Conservation (phyloP, 2,888 invertebrate genomes). For the Cetonia aurata region DNA sequence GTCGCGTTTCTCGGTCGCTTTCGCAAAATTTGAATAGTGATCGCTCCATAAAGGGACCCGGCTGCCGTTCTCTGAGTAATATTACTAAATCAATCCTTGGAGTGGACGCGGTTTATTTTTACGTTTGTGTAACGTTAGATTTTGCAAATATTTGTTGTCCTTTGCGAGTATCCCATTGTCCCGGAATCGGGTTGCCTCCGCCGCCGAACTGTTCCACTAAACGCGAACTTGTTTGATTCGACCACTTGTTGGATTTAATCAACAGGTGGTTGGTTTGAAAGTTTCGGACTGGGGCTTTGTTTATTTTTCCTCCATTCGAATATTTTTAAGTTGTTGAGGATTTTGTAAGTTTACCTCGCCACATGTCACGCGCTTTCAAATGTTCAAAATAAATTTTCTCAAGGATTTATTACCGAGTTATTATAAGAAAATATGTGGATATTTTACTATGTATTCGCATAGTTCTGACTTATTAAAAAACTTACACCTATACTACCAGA, state of each 20-base stretch:
- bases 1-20: conserved; percentile 44
- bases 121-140: conserved; percentile 41
- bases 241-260: conserved; percentile 60
- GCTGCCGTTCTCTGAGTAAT: conserved; percentile 53
- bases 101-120: conserved; percentile 46
- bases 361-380: too few relatives aligned
- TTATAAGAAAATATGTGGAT: too few relatives aligned
- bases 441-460: too few relatives aligned
- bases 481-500: too few relatives aligned
- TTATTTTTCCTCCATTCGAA: conserved; percentile 10
- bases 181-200: not conserved
- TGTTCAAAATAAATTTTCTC: too few relatives aligned
- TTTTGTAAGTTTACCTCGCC: not conserved
- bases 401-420: too few relatives aligned
- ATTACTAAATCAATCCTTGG: conserved; percentile 55
- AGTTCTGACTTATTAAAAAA: too few relatives aligned
- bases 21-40: conserved; percentile 54
- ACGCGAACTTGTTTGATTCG: conserved; percentile 47
- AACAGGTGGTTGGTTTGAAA: conserved; percentile 56
- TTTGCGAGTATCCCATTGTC: conserved; percentile 8
- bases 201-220: conserved; percentile 13
- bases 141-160: conserved; percentile 38
- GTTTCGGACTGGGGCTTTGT: conserved; percentile 26
- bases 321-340: conserved; percentile 17
- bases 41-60: conserved; percentile 59